Conservation (phyloP, 2,888 invertebrate genomes). For the Dryomyza anilis region DNA sequence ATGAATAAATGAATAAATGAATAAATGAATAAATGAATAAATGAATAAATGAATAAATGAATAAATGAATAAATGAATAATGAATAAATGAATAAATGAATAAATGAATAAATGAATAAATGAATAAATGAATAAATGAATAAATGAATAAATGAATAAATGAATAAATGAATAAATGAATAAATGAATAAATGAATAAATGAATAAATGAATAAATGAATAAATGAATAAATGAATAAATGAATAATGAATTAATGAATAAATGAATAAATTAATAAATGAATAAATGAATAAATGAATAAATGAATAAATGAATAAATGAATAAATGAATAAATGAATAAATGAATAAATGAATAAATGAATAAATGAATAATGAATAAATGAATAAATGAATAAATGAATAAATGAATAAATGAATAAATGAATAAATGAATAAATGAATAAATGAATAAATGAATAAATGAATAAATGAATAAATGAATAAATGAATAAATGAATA, state of each 20-base stretch:
- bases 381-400: neutral
- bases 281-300: neutral
- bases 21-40: neutral
- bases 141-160: neutral
- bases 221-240: neutral
- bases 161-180: neutral
- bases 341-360: neutral
- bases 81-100: neutral
- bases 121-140: neutral
- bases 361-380: neutral
- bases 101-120: neutral
- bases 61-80: neutral
- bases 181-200: neutral
- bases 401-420: no score
- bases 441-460: no score
- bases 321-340: neutral
- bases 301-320: neutral
- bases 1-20: neutral
- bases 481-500: no score
- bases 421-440: no score
- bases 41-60: neutral
- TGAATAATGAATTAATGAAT: neutral
- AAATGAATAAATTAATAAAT: neutral
- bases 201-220: neutral
- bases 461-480: no score